phyloP scores from a whole-genome alignment of 2,888 invertebrate genomes.

The Ceriagrion tenellum region DNA sequence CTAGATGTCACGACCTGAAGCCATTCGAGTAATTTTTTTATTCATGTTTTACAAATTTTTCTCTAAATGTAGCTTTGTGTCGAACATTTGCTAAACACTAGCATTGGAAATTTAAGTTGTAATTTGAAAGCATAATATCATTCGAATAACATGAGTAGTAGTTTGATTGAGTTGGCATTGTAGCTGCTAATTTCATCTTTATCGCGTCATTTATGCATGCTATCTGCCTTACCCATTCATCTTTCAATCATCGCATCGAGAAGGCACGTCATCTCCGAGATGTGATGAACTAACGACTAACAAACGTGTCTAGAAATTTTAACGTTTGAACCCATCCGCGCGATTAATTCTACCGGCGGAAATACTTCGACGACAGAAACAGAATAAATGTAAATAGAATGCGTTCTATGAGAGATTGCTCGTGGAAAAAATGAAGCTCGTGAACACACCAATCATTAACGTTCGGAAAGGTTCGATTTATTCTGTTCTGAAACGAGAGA shows the following conservation, averaged over 20 bases:
- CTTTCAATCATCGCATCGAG: background rate
- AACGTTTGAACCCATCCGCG: background rate
- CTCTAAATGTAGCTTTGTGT: too few relatives aligned
- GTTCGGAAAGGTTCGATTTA: conserved; percentile 51
- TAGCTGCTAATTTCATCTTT: too few relatives aligned
- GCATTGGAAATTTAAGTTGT: too few relatives aligned
- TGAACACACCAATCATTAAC: conserved; percentile 52
- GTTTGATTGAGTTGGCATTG: too few relatives aligned
- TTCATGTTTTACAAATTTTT: too few relatives aligned
- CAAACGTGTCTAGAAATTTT: background rate
- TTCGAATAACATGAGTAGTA: too few relatives aligned
- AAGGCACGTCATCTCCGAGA: background rate
- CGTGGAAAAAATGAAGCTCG: background rate
- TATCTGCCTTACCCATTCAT: background rate
- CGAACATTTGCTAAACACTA: too few relatives aligned
- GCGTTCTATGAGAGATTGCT: background rate
- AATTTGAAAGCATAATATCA: too few relatives aligned
- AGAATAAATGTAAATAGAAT: background rate
- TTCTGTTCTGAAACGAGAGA: conserved; percentile 47
- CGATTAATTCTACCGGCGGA: background rate
- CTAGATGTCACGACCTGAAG: too few relatives aligned
- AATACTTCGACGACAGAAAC: background rate
- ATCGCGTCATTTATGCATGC: too few relatives aligned
- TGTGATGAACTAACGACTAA: background rate
- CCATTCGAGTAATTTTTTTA: too few relatives aligned